Evolutionary conservation across 1,140 invertebrate species (phyloP), one percentile per base, ranked within the genome.

Genomic region (Cydia fagiglandana): DNA sequence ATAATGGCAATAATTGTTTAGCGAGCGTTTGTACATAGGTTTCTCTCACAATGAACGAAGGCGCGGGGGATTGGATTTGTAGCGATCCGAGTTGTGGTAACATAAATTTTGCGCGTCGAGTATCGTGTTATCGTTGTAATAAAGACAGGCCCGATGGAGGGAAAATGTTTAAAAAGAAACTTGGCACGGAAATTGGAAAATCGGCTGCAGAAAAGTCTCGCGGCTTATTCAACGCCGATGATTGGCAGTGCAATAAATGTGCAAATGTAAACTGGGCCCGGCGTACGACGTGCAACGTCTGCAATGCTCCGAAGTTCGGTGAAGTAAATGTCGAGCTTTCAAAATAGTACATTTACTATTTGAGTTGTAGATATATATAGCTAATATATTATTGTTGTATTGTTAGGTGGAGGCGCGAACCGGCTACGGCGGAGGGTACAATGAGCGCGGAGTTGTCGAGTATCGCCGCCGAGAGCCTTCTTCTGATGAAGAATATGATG

Each of bases 181-280:
- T 99, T 75, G 98, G 98, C 0, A 97, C 97, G 79, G 99, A 99
- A 94, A 99, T 99, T 84, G 99, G 99, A 2, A 99, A 99, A 94
- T 97, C 96, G 64, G 97, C 98, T 24, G 99, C 99, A 6, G 99
- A 99, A 88, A 99, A 99, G 93, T 99, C 98, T 81, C 96, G 98
- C 83, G 99, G 99, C 15, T 94, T 99, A n/a, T 99, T 97, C 88
- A 98, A 97, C 94, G 99, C 99, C 73, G 99, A 99, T 93, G 99
- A 99, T 91, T 99, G 99, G 99, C 98, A 99, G 88, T 99, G 99
- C 91, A 98, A 97, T 91, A 99, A 99, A 91, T 99, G 99, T 94
- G 98, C 98, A 1, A 99, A 99, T 93, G 99, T 99, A 2, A 99
- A 99, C 90, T 99, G 99, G 99, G 99, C 99, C 13, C 94, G 99